Conservation (phyloP, 2,888 invertebrate species). For the Chymomyza fuscimana region DNA sequence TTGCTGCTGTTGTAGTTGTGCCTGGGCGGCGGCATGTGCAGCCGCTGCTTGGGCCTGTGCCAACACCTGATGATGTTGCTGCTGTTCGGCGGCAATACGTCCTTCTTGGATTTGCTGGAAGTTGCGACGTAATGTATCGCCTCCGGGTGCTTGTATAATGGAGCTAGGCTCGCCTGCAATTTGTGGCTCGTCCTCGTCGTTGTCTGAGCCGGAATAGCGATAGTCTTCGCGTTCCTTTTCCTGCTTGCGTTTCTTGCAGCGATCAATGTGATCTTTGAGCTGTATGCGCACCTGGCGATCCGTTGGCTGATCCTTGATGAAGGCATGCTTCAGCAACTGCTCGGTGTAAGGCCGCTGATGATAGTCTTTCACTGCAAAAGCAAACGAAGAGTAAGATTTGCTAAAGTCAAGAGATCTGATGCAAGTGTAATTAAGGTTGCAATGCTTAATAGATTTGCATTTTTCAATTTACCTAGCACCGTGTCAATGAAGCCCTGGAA, state of each 20-base stretch:
- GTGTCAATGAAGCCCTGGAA: slow-evolving; percentile 99
- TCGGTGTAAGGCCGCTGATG: slow-evolving; percentile 99
- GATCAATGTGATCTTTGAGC: slow-evolving; percentile 99
- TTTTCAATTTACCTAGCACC: slow-evolving; percentile 83
- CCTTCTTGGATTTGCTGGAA: slow-evolving; percentile 98
- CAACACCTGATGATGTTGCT: slow-evolving; percentile 78
- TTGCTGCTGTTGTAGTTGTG: slow-evolving; percentile 80
- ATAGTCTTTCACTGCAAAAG: slow-evolving; percentile 93
- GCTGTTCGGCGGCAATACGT: slow-evolving; percentile 84
- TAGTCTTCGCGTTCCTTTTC: slow-evolving; percentile 90
- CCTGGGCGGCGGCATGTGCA: slow-evolving; percentile 70
- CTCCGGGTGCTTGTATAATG: slow-evolving; percentile 91
- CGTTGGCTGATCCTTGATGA: slow-evolving; percentile 98
- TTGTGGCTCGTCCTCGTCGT: slow-evolving; percentile 96
- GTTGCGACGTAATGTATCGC: slow-evolving; percentile 97
- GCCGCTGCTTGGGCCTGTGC: slow-evolving; percentile 66
- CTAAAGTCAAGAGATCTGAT: background rate
- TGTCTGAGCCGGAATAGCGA: slow-evolving; percentile 96
- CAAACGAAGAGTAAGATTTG: slow-evolving; percentile 5
- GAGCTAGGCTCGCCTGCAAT: slow-evolving; percentile 97
- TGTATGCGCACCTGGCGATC: slow-evolving; percentile 99
- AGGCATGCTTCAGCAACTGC: slow-evolving; percentile 97
- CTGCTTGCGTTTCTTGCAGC: slow-evolving; percentile 96
- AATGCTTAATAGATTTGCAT: background rate
- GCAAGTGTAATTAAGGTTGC: no score